Evolutionary conservation across 2,797 vertebrate species (phyloP), one percentile per base, ranked within the genome.

Genomic region (Darevskia mixta): DNA sequence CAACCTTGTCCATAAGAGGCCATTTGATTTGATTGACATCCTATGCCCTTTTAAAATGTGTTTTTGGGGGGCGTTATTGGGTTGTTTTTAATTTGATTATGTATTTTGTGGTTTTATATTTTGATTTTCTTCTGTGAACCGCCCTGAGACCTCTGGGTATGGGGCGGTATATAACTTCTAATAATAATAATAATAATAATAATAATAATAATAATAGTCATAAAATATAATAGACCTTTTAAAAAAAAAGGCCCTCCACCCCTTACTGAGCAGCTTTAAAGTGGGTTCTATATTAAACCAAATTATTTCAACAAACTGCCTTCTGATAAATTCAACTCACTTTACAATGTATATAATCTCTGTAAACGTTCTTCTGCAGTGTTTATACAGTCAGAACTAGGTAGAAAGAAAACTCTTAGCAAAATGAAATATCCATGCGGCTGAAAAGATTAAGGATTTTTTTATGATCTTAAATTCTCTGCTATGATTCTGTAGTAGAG

Each of bases 271-370:
- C 91, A 90, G 86, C 92, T 85, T 69, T 90, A 92, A 85, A 96
- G 90, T 89, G 92, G 92, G 73, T 82, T 75, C 41, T 76, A 5
- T 85, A 86, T 92, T 94, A 92, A 95, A 95, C 94, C 27, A 85
- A 94, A 91, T 91, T 61, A 94, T 93, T 94, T 93, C 92, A 95
- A 93, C 93, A 91, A 90, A 92, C 79, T 83, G 27, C 87, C 89
- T 91, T 94, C 92, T 94, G 94, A 94, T 93, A 94, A 93, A 96
- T 94, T 86, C 92, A 95, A 87, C 90, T 84, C 81, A 88, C 83
- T 17, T 92, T 0, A 1, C 88, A 94, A 87, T 93, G 94, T 94
- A 1, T 95, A 94, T 95, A 91, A 95, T 95, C 91, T 86, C 88
- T 92, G 86, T 94, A 95, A 96, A 96, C 94, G 91, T 87, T 89